Evolutionary conservation across 2,797 vertebrate species (phyloP).

Genomic region (Mionectes olivaceus): DNA sequence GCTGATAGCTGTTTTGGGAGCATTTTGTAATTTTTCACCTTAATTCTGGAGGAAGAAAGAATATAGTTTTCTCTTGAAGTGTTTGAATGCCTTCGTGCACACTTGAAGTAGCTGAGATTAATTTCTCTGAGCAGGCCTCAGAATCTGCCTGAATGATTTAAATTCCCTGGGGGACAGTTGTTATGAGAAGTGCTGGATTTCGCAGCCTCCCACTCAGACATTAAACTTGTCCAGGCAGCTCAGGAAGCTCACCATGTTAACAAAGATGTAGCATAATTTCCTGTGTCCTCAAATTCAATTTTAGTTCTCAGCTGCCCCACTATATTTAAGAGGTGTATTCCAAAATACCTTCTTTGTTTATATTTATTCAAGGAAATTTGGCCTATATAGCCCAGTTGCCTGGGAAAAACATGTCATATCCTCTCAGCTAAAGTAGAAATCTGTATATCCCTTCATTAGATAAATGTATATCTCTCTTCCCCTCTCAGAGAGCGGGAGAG

Average conservation of each 20-base stretch:
- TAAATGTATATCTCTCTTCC: background rate
- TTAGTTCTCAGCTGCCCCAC: background rate
- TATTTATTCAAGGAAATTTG: background rate
- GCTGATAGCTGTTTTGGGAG: background rate
- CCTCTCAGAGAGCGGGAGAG: rapidly evolving
- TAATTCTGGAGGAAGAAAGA: background rate
- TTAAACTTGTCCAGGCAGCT: background rate
- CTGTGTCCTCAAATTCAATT: background rate
- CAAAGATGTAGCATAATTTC: background rate
- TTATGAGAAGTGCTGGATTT: background rate
- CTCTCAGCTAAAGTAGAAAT: background rate
- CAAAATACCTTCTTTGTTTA: background rate
- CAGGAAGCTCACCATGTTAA: background rate
- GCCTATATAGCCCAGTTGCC: background rate
- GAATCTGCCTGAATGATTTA: background rate
- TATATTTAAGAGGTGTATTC: background rate
- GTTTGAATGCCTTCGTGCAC: background rate
- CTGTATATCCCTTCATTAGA: background rate
- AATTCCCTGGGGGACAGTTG: background rate
- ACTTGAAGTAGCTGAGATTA: background rate
- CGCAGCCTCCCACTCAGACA: background rate
- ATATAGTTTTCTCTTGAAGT: background rate
- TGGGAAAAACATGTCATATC: background rate
- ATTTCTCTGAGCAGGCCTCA: background rate
- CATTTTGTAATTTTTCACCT: background rate